Base-by-base conservation (phyloP, 2,888 invertebrate genomes). In the Lagria hirta region DNA sequence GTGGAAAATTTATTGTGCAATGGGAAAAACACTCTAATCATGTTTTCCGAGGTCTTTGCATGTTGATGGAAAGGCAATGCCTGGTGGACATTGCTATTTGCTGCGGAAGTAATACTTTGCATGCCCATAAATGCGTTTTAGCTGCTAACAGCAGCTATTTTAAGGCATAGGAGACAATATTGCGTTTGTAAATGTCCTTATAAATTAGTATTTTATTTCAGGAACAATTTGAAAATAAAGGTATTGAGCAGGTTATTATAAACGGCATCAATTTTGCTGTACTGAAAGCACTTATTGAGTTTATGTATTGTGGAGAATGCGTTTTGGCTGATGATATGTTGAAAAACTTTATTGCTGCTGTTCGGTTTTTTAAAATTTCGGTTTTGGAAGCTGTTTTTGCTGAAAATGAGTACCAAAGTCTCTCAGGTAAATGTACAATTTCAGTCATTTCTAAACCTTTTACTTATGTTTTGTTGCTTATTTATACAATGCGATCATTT, bases 221-320 rank as follows among this genome's bases (percentile, higher is more conserved):
- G 81, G 79, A 81, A 56, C 77, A 78, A 49, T 65, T 81, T 28
- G 78, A 80, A 66, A 70, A 66, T 46, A 78, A 80, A 54, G 65
- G 71, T 7, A 77, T 78, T 5, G 80, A 81, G 55, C 79, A 80
- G 26, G 68, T 80, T 23, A 73, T 81, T 24, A 77, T 86, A 48
- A 75, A 80, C 54, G 84, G 86, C 62, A 78, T 85, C 75, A 79
- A 83, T 62, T 85, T 84, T 68, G 76, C 78, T 56, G 82, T 85
- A 16, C 70, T 86, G 44, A 84, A 84, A 69, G 81, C 82, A 29
- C 74, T 86, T 46, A 79, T 86, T 17, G 86, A 86, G 66, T 86
- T 84, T 58, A 86, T 86, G 81, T 86, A 86, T 62, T 84, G 83
- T 60, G 86, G 86, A 1, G 84, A 84, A 73, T 85, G 84, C 1